Evolutionary conservation across 1,140 invertebrate species (phyloP).

Genomic region (Drosophila sturtevanti): DNA sequence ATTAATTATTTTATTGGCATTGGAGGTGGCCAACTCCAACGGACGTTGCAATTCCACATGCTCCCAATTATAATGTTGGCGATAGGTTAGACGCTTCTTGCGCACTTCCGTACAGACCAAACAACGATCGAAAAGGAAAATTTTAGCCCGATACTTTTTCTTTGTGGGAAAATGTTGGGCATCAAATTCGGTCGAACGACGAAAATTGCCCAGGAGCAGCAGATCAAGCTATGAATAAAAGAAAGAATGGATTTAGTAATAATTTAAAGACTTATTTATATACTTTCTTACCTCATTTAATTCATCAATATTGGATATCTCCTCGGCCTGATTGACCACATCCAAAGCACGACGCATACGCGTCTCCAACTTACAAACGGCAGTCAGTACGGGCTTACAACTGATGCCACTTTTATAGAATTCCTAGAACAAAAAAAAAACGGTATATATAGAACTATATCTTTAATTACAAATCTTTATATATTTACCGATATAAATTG

Average conservation of each 20-base stretch:
- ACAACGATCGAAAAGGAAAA: constrained; percentile 78
- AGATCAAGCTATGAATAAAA: constrained; percentile 57
- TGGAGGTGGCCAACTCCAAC: constrained; percentile 47
- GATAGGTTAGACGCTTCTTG: constrained; percentile 65
- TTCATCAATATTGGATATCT: constrained; percentile 76
- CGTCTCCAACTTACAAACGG: constrained; percentile 79
- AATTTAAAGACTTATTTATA: neutral
- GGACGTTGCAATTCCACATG: constrained; percentile 69
- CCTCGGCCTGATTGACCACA: constrained; percentile 81
- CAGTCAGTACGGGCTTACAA: constrained; percentile 72
- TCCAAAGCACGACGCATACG: constrained; percentile 75
- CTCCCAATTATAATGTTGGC: constrained; percentile 74
- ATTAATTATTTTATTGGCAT: constrained; percentile 70
- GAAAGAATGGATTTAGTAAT: neutral
- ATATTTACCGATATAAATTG: constrained; percentile 78
- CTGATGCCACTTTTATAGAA: constrained; percentile 79
- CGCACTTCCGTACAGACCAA: constrained; percentile 77
- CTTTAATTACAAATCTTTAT: no score
- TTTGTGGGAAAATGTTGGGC: constrained; percentile 72
- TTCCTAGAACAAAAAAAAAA: constrained; percentile 44
- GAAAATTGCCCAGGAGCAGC: constrained; percentile 66
- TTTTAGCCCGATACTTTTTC: constrained; percentile 71
- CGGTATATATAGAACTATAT: neutral
- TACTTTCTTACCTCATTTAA: constrained; percentile 56
- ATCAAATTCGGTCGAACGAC: constrained; percentile 74